Base-by-base conservation (phyloP, 2,113 vertebrate genomes). In the Sitta europaea region DNA sequence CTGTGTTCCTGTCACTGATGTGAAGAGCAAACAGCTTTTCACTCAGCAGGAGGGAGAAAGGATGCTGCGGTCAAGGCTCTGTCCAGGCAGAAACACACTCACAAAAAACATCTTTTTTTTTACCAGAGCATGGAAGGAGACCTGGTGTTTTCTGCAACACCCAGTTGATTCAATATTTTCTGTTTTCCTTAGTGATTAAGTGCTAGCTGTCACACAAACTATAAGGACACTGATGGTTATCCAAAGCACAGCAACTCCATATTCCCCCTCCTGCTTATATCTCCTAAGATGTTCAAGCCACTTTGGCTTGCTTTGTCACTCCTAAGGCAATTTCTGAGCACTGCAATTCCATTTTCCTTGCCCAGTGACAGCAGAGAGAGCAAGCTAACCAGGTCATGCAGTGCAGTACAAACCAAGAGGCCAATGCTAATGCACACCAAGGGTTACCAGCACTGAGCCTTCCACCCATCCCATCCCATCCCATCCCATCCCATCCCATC, bases 1-100 rank as follows among this genome's bases (percentile, higher is more conserved):
- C n/a, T 0, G 1, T 5, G 45, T 38, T 47, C n/a, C 36, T 1
- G 0, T 25, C 4, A 10, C 36, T 18, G 55, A 48, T 11, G 58
- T 14, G 51, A 53, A 50, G 63, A 35, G 51, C 67, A 45, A 59
- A 21, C 58, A 70, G 72, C 42, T 91, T 86, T 59, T 75, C 36
- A 20, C 11, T 17, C 38, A 70, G 59, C 2, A 0, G 14, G 57
- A 48, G 43, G 36, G 24, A 78, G 48, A 62, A 63, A 57, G 48
- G 45, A 75, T 8, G 16, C 70, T 58, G 31, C 0, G 0, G 67
- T 45, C 79, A 76, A 42, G 65, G 35, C 61, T 29, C 70, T 71
- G 31, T 27, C 51, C 68, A 74, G 53, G 62, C 79, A 70, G 48
- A 67, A 75, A 55, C 28, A 58, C 24, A 6, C 36, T 38, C 47